These are phyloP conservation scores for Gonocerus acuteangulatus DNA, from an alignment of 2,888 invertebrate species.

Conservation along the genomic window DNA sequence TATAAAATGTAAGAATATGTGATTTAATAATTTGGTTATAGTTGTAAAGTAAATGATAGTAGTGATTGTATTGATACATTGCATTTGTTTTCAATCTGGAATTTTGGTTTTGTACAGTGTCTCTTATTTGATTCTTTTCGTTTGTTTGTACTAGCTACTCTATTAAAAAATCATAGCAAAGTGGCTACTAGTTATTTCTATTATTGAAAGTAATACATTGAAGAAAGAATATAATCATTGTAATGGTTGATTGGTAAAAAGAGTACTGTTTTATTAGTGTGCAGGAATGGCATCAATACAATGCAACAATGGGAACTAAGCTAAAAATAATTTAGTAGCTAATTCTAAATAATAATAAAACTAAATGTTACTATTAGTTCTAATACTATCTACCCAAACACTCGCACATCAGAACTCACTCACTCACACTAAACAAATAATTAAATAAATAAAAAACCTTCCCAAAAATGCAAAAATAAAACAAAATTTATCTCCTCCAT, in stretches of 20 bases:
- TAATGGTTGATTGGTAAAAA: background rate
- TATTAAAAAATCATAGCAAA: too few species aligned
- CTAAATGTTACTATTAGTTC: background rate
- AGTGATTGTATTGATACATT: too few species aligned
- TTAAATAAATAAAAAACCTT: slow-evolving; percentile 4
- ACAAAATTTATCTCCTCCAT: slow-evolving; percentile 28
- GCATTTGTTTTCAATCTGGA: too few species aligned
- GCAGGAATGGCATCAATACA: background rate
- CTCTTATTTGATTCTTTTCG: too few species aligned
- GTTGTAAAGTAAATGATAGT: too few species aligned
- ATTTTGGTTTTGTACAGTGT: too few species aligned
- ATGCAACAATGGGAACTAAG: background rate
- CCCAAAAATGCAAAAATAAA: slow-evolving; percentile 10
- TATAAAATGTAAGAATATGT: too few species aligned
- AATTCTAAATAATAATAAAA: background rate
- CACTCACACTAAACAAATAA: background rate
- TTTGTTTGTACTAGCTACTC: too few species aligned
- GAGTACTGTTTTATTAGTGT: too few species aligned
- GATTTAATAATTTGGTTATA: too few species aligned
- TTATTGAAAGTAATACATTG: too few species aligned
- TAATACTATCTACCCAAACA: background rate
- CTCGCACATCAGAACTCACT: background rate
- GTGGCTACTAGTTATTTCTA: too few species aligned
- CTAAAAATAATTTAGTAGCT: background rate
- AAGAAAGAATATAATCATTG: background rate